A percentile compares a stretch with the other conserved stretches of the same genome.
These are phyloP conservation scores for Blera fallax DNA, from an alignment of 2,888 invertebrate genomes.

Conservation along the genomic window DNA sequence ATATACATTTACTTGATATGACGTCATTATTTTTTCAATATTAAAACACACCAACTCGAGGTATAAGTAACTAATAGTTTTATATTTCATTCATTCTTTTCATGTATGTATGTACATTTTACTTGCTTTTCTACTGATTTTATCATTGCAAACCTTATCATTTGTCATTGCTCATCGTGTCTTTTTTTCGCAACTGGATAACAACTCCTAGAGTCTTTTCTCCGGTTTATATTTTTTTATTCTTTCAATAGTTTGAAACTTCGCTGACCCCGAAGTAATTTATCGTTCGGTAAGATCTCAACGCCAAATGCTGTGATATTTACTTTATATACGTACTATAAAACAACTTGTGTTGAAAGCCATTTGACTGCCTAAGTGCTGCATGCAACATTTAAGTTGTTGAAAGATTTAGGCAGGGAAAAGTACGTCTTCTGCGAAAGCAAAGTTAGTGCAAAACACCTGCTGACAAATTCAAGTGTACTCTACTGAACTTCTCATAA, in stretches of 20 bases:
- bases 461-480: conserved; percentile 82
- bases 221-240: no score
- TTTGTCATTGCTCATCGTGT: no score
- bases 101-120: no score
- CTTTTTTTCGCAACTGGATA: no score
- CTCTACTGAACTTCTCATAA: conserved; percentile 72
- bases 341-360: conserved; percentile 49
- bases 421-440: conserved; percentile 11
- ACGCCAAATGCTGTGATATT: conserved; percentile 26
- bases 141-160: no score
- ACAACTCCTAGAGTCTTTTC: no score
- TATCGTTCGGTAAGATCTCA: conserved; percentile 29
- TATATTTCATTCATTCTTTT: no score
- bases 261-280: conserved; percentile 23
- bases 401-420: conserved; percentile 40
- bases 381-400: conserved; percentile 54
- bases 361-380: conserved; percentile 54
- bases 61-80: no score
- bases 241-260: not conserved
- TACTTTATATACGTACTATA: conserved; percentile 23
- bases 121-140: no score
- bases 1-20: no score
- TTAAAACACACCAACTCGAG: no score
- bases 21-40: no score
- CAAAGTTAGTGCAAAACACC: conserved; percentile 78